Evolutionary conservation across 2,888 invertebrate species (phyloP), one percentile per base, ranked within the genome.

Genomic region (Chrysodeixis includens): DNA sequence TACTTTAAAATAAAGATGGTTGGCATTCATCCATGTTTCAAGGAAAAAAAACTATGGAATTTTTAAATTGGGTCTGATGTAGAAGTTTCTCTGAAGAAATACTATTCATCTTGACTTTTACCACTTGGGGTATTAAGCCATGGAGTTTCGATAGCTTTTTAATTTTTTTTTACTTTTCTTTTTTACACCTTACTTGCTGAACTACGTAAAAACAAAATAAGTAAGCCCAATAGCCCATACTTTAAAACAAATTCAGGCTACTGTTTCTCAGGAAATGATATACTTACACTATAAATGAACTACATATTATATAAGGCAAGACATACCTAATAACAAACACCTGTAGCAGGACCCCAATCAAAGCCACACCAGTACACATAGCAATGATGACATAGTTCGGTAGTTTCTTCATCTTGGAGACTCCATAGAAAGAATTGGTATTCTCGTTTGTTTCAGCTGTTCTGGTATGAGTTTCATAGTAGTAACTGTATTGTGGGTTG

Each of bases 321-420:
- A 65, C 44, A 53, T 92, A 97, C 97, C 95, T 96, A 66, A 97
- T 95, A 0, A 96, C 92, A 62, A 95, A 85, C 74, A 96, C 90
- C 83, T 97, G 97, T 55, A 97, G 69, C 10, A 95, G 62, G n/a
- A 96, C 91, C 1, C 96, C 96, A 53, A 96, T 44, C 1, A 95
- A 76, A 16, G 96, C 96, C 30, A 97, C 82, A 0, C 95, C 85
- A 14, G 96, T 73, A 67, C 97, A 96, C 22, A 96, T 83, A 4
- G 95, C 74, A 0, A 96, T 96, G 30, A 97, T 95, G 62, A 94
- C 92, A 57, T 90, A 91, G 88, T 97, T 97, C 0, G 97, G 95
- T 8, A 97, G 76, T 79, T 94, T 96, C 62, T 94, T 95, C 0
- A 96, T 53, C 0, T 96, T 96, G 68, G 92, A 92, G 0, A 96